Percentiles rank a stretch among this genome's conserved stretches.
Evolutionary conservation across 1,140 invertebrate genomes (phyloP).

Genomic region (Rhagoletis pomonella): DNA sequence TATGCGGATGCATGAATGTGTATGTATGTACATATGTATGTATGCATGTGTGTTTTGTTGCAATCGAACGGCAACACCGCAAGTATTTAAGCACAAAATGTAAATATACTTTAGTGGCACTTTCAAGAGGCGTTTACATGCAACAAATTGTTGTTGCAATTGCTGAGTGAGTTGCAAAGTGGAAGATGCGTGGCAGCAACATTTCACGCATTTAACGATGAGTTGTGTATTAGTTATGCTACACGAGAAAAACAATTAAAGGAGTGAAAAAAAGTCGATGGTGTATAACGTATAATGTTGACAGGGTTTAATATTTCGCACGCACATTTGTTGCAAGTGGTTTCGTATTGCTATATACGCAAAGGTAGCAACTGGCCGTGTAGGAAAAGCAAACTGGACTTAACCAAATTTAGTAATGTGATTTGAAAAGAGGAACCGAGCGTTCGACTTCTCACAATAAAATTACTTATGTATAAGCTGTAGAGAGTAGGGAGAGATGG

Average conservation of each 20-base stretch:
- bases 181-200: conserved; percentile 34
- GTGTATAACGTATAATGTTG: conserved; percentile 6
- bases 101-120: conserved; percentile 45
- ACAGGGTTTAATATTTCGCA: conserved; percentile 43
- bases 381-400: neutral
- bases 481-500: too few relatives aligned
- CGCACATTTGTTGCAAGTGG: conserved; percentile 29
- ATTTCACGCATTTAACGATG: conserved; percentile 51
- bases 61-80: neutral
- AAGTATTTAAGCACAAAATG: conserved; percentile 30
- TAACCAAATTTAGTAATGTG: too few relatives aligned
- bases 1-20: neutral
- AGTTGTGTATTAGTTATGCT: conserved; percentile 46
- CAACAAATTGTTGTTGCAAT: neutral
- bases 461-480: too few relatives aligned
- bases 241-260: neutral
- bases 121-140: conserved; percentile 26
- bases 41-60: neutral
- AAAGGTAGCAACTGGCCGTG: neutral
- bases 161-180: conserved; percentile 43
- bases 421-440: too few relatives aligned
- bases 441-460: too few relatives aligned
- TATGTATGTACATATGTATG: neutral
- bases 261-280: neutral
- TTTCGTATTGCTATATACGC: neutral